A percentile compares a stretch with the other conserved stretches of the same genome.
Evolutionary conservation across 1,140 invertebrate genomes (phyloP).

Genomic region (Drosophila murphyi): DNA sequence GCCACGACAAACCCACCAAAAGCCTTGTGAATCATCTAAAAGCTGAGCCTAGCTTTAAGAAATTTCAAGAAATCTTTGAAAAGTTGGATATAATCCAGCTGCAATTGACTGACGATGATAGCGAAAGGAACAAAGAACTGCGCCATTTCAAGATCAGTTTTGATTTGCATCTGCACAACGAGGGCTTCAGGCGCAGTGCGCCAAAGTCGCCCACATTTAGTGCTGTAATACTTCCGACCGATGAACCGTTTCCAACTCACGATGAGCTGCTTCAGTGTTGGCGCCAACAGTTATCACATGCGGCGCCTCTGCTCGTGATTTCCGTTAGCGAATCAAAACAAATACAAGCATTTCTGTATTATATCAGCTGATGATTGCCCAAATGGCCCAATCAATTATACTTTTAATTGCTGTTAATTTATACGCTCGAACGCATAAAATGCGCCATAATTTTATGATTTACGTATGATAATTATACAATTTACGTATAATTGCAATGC

Average conservation of each 20-base stretch:
- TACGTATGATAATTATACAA: conserved; percentile 4
- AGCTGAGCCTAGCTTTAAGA: conserved; percentile 44
- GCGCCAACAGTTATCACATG: conserved; percentile 25
- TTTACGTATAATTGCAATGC: conserved; percentile 3
- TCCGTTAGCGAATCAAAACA: conserved; percentile 81
- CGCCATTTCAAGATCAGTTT: conserved; percentile 59
- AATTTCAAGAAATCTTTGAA: conserved; percentile 57
- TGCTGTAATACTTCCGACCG: conserved; percentile 54
- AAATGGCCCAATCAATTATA: conserved; percentile 44
- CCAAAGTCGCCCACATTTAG: conserved; percentile 65
- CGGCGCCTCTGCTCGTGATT: conserved; percentile 65
- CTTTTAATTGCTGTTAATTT: conserved; percentile 25
- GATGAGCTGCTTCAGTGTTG: conserved; percentile 56
- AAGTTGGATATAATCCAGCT: conserved; percentile 72
- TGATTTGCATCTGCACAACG: conserved; percentile 75
- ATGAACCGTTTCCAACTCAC: conserved; percentile 64
- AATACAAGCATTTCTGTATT: conserved; percentile 80
- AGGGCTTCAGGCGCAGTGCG: conserved; percentile 67
- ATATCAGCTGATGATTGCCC: conserved; percentile 66
- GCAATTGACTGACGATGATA: conserved; percentile 4
- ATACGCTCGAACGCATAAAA: conserved; percentile 18
- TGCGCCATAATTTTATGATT: conserved; percentile 18
- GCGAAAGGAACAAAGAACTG: neutral
- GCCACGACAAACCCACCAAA: neutral
- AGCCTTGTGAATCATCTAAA: conserved; percentile 64